Evolutionary conservation across 2,113 vertebrate species (phyloP).

Genomic region (Chiloscyllium plagiosum): DNA sequence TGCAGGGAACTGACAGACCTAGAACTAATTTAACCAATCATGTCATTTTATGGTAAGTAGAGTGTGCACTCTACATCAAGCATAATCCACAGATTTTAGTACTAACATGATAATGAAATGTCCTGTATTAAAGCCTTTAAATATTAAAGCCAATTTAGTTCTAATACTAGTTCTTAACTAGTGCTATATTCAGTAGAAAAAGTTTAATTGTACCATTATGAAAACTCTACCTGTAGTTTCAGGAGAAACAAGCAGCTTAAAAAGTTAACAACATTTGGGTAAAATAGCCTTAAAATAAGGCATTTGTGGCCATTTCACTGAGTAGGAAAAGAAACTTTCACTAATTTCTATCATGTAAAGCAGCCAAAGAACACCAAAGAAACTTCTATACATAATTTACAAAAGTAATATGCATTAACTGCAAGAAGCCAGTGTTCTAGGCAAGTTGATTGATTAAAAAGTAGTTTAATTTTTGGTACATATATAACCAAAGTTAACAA

Average conservation of each 20-base stretch:
- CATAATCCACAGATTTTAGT: not conserved
- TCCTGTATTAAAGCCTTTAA: no score
- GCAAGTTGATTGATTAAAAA: constrained; percentile 15
- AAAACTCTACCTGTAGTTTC: not conserved
- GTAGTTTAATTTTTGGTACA: constrained; percentile 37
- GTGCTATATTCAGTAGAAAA: not conserved
- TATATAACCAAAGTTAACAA: constrained; percentile 32
- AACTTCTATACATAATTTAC: not conserved
- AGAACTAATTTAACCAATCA: not conserved
- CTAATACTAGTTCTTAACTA: not conserved
- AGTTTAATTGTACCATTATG: not conserved
- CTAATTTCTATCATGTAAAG: constrained; percentile 1
- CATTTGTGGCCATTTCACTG: not conserved
- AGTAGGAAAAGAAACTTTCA: not conserved
- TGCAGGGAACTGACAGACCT: no score
- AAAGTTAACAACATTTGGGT: not conserved
- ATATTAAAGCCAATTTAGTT: no score
- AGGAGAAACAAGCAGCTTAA: not conserved
- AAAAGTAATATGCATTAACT: not conserved
- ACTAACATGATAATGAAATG: not conserved
- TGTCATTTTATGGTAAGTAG: not conserved
- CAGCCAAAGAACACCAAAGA: not conserved
- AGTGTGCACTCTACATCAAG: not conserved
- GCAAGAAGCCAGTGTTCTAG: constrained; percentile 20
- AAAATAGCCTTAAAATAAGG: not conserved